Percentiles rank a stretch among this genome's conserved stretches.
Conservation (phyloP, 2,797 vertebrate species). For the Gallinago solitaria region DNA sequence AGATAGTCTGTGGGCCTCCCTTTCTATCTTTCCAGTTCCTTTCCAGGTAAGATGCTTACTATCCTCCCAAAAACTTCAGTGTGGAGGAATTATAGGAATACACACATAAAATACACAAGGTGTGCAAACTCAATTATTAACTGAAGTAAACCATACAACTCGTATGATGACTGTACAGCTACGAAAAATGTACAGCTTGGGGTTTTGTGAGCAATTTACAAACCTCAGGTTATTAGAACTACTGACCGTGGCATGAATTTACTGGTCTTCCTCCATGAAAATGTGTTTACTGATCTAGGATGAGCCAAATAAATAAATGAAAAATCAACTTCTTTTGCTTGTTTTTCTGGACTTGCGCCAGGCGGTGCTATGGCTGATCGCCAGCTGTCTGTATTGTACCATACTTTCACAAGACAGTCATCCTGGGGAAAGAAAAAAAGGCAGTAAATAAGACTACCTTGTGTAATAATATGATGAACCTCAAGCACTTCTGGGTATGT, state of each 20-base stretch:
- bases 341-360: constrained; percentile 80
- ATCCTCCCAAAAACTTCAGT: not conserved
- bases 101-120: not conserved
- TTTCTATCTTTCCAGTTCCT: not conserved
- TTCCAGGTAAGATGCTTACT: not conserved
- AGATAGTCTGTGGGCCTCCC: not conserved
- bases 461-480: not conserved
- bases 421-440: constrained; percentile 77
- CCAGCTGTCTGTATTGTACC: constrained; percentile 95
- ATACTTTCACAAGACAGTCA: constrained; percentile 96
- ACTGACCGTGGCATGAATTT: constrained; percentile 94
- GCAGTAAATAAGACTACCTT: not conserved
- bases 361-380: constrained; percentile 82
- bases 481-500: not conserved
- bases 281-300: constrained; percentile 93
- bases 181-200: not conserved
- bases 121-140: not conserved
- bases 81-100: not conserved
- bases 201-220: not conserved
- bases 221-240: not conserved
- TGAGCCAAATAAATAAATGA: constrained; percentile 97
- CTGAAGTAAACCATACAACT: not conserved
- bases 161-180: not conserved
- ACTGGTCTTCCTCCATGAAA: constrained; percentile 98
- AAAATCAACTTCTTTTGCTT: constrained; percentile 84